These are phyloP conservation scores for Molothrus aeneus DNA, from an alignment of 2,797 vertebrate species.

Conservation along the genomic window DNA sequence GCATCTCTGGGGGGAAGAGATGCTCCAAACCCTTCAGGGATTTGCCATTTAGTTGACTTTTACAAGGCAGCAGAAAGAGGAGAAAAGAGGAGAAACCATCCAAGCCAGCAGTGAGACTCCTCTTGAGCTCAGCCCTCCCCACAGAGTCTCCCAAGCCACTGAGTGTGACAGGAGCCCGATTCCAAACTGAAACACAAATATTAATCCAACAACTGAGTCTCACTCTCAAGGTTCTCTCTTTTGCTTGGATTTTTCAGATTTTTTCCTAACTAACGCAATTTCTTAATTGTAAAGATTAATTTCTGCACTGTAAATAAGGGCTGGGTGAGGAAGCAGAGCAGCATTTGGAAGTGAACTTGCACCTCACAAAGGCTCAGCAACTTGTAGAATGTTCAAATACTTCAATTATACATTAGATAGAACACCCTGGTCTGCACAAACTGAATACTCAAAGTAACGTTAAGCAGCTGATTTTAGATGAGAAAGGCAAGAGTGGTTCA, in stretches of 20 bases:
- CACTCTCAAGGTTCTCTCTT: fast-evolving
- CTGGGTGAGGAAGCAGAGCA: neutral
- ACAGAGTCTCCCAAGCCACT: fast-evolving
- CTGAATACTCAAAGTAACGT: neutral
- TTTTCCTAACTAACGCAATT: neutral
- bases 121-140: neutral
- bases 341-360: neutral
- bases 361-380: neutral
- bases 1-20: neutral
- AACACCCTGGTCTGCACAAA: conserved; percentile 24
- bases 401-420: neutral
- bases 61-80: neutral
- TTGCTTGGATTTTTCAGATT: neutral
- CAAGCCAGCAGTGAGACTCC: neutral
- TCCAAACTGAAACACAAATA: neutral
- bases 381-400: neutral
- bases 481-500: neutral
- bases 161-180: neutral
- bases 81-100: neutral
- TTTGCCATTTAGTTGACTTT: neutral
- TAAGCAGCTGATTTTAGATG: conserved; percentile 1
- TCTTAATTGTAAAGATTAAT: neutral
- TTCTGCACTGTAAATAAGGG: neutral
- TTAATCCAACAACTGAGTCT: neutral
- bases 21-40: neutral